A percentile compares a stretch with the other conserved stretches of the same genome.
These are phyloP conservation scores for Nipponia nippon DNA, from an alignment of 2,113 vertebrate species.

Conservation along the genomic window DNA sequence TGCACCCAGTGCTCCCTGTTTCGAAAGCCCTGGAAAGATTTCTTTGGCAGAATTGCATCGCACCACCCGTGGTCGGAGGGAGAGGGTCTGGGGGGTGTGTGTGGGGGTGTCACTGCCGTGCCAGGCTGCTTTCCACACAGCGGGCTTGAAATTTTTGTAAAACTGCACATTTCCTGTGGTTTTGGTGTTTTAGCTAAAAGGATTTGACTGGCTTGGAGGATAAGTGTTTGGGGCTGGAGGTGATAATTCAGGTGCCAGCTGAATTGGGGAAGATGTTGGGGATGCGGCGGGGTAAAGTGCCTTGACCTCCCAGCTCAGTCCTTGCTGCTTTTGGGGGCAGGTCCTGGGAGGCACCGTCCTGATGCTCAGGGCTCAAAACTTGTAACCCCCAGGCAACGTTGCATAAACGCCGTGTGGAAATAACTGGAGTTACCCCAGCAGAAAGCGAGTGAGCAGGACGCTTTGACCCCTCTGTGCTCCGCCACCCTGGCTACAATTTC, in stretches of 20 bases:
- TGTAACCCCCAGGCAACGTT: too few relatives aligned
- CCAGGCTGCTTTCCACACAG: background rate
- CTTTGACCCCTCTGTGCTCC: background rate
- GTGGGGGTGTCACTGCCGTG: accelerated
- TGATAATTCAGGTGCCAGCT: background rate
- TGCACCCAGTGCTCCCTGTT: background rate
- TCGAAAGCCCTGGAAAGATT: background rate
- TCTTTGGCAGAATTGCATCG: background rate
- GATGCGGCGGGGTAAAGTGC: background rate
- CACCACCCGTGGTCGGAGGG: accelerated
- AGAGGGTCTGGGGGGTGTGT: background rate
- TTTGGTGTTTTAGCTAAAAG: background rate
- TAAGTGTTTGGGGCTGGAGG: background rate
- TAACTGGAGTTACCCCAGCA: background rate
- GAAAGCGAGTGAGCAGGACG: accelerated
- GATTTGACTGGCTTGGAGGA: background rate
- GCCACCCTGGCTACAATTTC: background rate
- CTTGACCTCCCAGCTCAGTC: background rate
- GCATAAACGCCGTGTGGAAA: background rate
- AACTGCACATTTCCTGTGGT: accelerated
- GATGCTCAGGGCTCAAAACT: background rate
- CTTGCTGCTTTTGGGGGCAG: background rate
- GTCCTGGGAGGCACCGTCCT: background rate
- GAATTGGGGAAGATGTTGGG: background rate
- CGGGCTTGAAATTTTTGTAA: background rate